Percentiles rank a stretch among this genome's conserved stretches.
Conservation (phyloP, 2,888 invertebrate species). For the Mythimna albipuncta region DNA sequence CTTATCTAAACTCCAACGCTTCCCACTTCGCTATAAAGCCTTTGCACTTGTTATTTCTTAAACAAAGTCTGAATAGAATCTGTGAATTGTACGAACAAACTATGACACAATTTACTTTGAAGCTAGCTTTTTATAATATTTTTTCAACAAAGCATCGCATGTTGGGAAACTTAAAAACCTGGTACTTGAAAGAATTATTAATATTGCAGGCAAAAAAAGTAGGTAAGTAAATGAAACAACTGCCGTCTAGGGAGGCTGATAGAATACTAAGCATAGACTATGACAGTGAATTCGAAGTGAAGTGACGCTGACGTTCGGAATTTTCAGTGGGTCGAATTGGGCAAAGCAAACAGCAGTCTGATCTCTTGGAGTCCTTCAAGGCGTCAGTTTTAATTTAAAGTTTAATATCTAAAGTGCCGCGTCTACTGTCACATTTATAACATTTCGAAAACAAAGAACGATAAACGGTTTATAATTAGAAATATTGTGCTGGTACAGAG, state of each 20-base stretch:
- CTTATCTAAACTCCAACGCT: slow-evolving; percentile 83
- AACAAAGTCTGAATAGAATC: slow-evolving; percentile 30
- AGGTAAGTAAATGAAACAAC: slow-evolving; percentile 26
- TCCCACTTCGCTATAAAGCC: slow-evolving; percentile 71
- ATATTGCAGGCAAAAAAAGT: slow-evolving; percentile 2
- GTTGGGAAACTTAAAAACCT: slow-evolving; percentile 4
- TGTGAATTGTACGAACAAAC: slow-evolving; percentile 26
- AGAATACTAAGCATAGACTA: slow-evolving; percentile 21
- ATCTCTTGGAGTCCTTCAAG: not conserved
- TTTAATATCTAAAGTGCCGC: slow-evolving; percentile 20
- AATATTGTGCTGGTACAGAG: slow-evolving; percentile 77
- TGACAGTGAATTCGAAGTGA: slow-evolving; percentile 15
- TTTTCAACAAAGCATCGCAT: slow-evolving; percentile 25
- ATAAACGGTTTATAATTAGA: slow-evolving; percentile 81
- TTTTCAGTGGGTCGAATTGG: slow-evolving; percentile 12
- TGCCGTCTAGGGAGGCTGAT: slow-evolving; percentile 33
- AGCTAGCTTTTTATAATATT: slow-evolving; percentile 12
- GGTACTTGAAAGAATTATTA: slow-evolving; percentile 2
- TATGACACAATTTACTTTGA: slow-evolving; percentile 20
- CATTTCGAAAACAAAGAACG: slow-evolving; percentile 62
- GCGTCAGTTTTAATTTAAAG: slow-evolving; percentile 16
- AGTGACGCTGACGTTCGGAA: slow-evolving; percentile 12
- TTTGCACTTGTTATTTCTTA: slow-evolving; percentile 41
- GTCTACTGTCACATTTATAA: slow-evolving; percentile 67
- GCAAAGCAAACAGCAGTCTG: not conserved